Base-by-base conservation (phyloP, 2,888 invertebrate species). In the Machimus atricapillus region DNA sequence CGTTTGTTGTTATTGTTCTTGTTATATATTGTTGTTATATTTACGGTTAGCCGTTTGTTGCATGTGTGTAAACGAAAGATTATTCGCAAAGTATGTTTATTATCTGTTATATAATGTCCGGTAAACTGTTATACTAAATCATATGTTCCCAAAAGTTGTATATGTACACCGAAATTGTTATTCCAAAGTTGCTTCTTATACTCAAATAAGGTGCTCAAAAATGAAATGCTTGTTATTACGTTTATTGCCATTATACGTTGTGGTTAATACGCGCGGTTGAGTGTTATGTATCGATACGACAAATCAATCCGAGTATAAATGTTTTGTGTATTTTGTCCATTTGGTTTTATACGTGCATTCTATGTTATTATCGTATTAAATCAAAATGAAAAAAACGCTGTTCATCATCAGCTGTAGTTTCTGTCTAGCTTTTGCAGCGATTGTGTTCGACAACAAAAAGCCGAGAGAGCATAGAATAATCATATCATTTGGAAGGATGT, bases 61-160 rank as follows among this genome's bases (percentile, higher is more conserved):
- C 89, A 86, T 89, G 89, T 89, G 89, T 89, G 89, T 87, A 88
- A 89, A 89, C 88, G 85, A 76, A 89, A 88, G 88, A 89, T 89
- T 89, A 66, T 74, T 19, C 76, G 27, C 83, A 86, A 87, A 87
- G 87, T 83, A 56, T 66, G 66, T 66, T 66, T 66, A 9, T 27
- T 23, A 66, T 66, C 66, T 66, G 87, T 46, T 46, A 81, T 37
- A 76, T 81, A 89, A 89, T 88, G 88, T 88, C 89, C 89, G 88
- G 88, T 88, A 89, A 88, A 87, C 56, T 43, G 82, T 83, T 23
- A 27, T 52, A 46, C 52, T 76, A 37, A 76, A 76, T 37, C 34
- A 76, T 86, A 58, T 86, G 40, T 40, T 81, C 34, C 81, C 9
- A 77, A 77, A 83, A 83, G 37, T 79, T 83, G 56, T 66, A n/a